Percentiles rank a stretch among this genome's conserved stretches.
Conservation (phyloP, 1,140 invertebrate species). For the Heliconius congener region DNA sequence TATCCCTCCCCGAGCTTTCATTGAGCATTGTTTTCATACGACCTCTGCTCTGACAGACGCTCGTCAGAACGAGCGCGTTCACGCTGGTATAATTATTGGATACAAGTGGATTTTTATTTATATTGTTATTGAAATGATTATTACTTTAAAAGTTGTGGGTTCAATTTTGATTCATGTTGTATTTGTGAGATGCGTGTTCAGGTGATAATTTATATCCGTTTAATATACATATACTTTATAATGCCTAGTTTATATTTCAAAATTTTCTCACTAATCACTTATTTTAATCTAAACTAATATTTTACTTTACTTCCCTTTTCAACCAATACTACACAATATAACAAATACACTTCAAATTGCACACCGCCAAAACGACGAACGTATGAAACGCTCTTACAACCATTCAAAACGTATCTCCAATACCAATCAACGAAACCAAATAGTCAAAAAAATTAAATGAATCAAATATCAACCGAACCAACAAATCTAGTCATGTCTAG, state of each 20-base stretch:
- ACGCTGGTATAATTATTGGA: background rate
- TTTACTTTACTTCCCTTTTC: no score
- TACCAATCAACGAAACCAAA: background rate
- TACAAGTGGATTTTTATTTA: background rate
- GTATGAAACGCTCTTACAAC: constrained; percentile 11
- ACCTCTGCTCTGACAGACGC: constrained; percentile 32
- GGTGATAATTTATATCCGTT: no score
- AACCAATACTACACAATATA: no score
- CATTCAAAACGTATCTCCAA: background rate
- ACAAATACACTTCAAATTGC: no score
- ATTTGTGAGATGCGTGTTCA: no score
- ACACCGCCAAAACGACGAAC: background rate
- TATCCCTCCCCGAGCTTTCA: constrained; percentile 39
- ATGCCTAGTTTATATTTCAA: no score
- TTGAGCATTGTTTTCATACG: constrained; percentile 40
- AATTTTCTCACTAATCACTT: no score
- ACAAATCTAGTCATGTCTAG: constrained; percentile 27
- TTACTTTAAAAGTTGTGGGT: background rate
- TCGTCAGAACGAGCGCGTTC: constrained; percentile 32
- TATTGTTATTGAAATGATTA: background rate
- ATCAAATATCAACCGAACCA: constrained; percentile 14
- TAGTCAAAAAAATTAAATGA: background rate
- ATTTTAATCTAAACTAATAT: no score
- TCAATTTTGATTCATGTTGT: background rate
- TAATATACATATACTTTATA: no score